These are phyloP conservation scores for Lepidocyrtoides sp. DNA, from an alignment of 2,888 invertebrate genomes.

Conservation along the genomic window DNA sequence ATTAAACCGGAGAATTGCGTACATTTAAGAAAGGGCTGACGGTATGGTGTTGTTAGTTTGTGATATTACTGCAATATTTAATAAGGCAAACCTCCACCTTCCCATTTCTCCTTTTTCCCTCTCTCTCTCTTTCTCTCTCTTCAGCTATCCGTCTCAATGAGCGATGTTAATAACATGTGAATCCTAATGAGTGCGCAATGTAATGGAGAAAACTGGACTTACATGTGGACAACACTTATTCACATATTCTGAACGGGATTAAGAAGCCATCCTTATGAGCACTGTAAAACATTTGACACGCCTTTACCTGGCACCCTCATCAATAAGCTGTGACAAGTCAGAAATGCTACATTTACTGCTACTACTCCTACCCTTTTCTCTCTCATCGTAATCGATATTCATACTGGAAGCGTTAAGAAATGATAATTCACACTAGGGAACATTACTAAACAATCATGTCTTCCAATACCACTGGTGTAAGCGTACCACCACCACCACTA, in stretches of 20 bases:
- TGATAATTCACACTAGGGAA: slow-evolving; percentile 74
- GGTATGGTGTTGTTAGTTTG: slow-evolving; percentile 35
- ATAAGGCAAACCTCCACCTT: slow-evolving; percentile 56
- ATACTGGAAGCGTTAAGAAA: slow-evolving; percentile 46
- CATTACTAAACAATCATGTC: slow-evolving; percentile 43
- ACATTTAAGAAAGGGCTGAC: neutral
- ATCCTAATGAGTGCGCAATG: slow-evolving; percentile 84
- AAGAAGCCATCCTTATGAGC: slow-evolving; percentile 83
- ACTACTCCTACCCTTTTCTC: slow-evolving; percentile 18
- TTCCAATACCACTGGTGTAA: slow-evolving; percentile 5
- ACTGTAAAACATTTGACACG: slow-evolving; percentile 84
- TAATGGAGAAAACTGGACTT: slow-evolving; percentile 44
- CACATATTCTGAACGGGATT: slow-evolving; percentile 78
- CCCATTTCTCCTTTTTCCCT: neutral
- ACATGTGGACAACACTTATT: slow-evolving; percentile 35
- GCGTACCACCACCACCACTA: neutral
- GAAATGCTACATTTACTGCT: slow-evolving; percentile 23
- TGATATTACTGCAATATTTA: slow-evolving; percentile 58
- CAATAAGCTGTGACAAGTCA: slow-evolving; percentile 67
- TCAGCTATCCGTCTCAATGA: slow-evolving; percentile 58
- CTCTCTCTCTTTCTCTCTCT: neutral
- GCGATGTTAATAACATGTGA: slow-evolving; percentile 81
- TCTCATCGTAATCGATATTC: slow-evolving; percentile 51
- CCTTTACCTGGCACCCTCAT: slow-evolving; percentile 85
- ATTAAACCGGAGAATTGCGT: slow-evolving; percentile 31